Evolutionary conservation across 2,888 invertebrate genomes (phyloP), one percentile per base, ranked within the genome.

Genomic region (Pristionchus maxplancki): DNA sequence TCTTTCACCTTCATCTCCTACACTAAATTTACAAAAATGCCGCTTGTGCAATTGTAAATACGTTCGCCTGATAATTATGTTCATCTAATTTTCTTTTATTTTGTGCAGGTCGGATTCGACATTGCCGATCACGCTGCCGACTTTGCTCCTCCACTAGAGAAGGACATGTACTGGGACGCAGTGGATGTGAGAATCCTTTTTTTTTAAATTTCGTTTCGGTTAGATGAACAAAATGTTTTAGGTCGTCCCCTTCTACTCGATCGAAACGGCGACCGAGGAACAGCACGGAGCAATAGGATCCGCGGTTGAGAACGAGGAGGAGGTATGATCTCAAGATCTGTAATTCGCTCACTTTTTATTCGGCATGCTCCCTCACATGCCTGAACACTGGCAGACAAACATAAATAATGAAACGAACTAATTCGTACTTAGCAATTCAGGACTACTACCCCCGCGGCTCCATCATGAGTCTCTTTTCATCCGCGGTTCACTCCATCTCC

Each of bases 271-370:
- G n/a, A 44, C 37, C 0, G 85, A 85, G 0, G 28, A 34, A 44
- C 85, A 85, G 64, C 15, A 37, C 64, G 85, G 85, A 6, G 62
- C 85, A 0, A 11, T 85, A 3, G 85, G 85, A 64, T 85, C 85
- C 0, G 85, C 85, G 0, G 64, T 53, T 15, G 44, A 40, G 78
- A 28, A 78, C 1, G 34, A 74, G 1, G 24, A 24, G 37, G 71
- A 74, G n/a, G n/a, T n/a, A n/a, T n/a, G n/a, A n/a, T n/a, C n/a
- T n/a, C n/a, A n/a, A n/a, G n/a, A n/a, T n/a, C n/a, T n/a, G n/a
- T n/a, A n/a, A n/a, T n/a, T n/a, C n/a, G 71, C 71, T 31, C 28
- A 28, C 17, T 17, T 58, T n/a, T n/a, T n/a, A n/a, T n/a, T n/a
- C n/a, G n/a, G n/a, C n/a, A n/a, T n/a, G n/a, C n/a, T n/a, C n/a